A percentile compares a stretch with the other conserved stretches of the same genome.
These are phyloP conservation scores for Eutrigla gurnardus DNA, from an alignment of 2,797 vertebrate genomes.

Conservation along the genomic window DNA sequence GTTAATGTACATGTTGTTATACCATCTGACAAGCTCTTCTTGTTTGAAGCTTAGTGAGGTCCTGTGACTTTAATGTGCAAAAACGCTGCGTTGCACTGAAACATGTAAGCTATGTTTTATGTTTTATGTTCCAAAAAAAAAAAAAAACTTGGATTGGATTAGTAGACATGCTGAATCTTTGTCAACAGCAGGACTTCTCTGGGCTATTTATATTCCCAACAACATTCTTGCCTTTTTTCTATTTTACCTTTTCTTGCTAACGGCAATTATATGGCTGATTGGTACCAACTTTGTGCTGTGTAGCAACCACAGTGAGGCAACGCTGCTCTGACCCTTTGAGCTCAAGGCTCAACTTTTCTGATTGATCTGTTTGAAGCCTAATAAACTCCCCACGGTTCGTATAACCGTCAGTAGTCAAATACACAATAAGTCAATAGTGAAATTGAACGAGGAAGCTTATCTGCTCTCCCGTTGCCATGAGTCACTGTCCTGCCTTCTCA, in stretches of 20 bases:
- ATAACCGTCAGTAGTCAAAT: background rate
- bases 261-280: constrained; percentile 12
- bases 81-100: constrained; percentile 5
- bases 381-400: background rate
- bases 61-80: background rate
- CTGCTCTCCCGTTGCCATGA: background rate
- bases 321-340: background rate
- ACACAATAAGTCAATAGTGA: background rate
- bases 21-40: background rate
- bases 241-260: background rate
- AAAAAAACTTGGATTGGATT: too few relatives aligned
- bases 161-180: too few relatives aligned
- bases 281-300: constrained; percentile 6
- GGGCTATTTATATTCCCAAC: constrained; percentile 5
- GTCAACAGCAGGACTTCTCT: background rate
- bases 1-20: background rate
- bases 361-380: background rate
- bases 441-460: background rate
- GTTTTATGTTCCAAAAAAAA: too few relatives aligned
- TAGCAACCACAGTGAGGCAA: constrained; percentile 13
- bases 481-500: background rate
- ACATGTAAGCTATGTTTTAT: background rate
- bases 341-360: constrained; percentile 5
- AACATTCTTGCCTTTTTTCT: background rate
- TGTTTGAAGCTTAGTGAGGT: background rate